These are phyloP conservation scores for Hydrotaea diabolus DNA, from an alignment of 2,888 invertebrate species.

Conservation along the genomic window DNA sequence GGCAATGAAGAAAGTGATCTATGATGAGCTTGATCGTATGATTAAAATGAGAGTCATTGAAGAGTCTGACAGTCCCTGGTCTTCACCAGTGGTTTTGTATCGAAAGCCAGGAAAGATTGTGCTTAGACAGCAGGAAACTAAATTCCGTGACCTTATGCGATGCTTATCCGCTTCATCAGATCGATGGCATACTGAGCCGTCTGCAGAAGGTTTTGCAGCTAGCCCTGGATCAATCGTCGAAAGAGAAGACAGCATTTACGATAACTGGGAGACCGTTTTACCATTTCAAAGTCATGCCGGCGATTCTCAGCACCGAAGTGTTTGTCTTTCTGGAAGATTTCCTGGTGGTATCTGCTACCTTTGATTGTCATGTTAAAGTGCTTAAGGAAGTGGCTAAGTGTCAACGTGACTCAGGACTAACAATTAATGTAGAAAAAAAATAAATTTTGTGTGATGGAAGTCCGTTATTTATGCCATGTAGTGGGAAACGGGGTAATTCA, in stretches of 20 bases:
- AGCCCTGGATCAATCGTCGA: conserved; percentile 38
- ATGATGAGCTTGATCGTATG: too few relatives aligned
- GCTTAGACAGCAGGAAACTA: conserved; percentile 72
- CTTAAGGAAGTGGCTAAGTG: not conserved
- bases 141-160: conserved; percentile 69
- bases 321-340: conserved; percentile 62
- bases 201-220: conserved; percentile 55
- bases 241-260: conserved; percentile 56
- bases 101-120: conserved; percentile 53
- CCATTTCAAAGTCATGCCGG: conserved; percentile 41
- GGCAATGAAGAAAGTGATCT: too few relatives aligned
- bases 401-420: not conserved
- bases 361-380: conserved; percentile 27
- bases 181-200: conserved; percentile 55
- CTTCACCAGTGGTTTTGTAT: too few relatives aligned
- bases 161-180: conserved; percentile 62
- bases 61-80: too few relatives aligned
- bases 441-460: too few relatives aligned
- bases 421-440: too few relatives aligned
- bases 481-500: too few relatives aligned
- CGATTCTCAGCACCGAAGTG: conserved; percentile 42
- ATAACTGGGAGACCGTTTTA: too few relatives aligned
- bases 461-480: too few relatives aligned
- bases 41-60: conserved; percentile 71
- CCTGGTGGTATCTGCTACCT: too few relatives aligned